Evolutionary conservation across 2,888 invertebrate species (phyloP), one percentile per base, ranked within the genome.

Genomic region (Lycia hirtaria): DNA sequence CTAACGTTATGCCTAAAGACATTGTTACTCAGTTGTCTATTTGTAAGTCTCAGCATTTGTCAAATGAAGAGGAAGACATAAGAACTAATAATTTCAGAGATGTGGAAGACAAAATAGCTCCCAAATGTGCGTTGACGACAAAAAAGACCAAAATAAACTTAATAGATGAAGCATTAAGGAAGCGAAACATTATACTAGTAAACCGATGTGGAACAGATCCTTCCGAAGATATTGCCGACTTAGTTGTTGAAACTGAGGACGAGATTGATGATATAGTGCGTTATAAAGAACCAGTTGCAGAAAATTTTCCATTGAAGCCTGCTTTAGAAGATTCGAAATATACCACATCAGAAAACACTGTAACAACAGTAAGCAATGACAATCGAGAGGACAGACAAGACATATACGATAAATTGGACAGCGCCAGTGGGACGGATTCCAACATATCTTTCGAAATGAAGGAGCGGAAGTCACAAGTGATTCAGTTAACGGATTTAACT

Each of bases 381-480:
- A 65, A 69, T 1, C 19, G 26, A 6, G 57, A 63, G 26, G 67
- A 62, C 19, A 79, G 76, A 58, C 69, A 71, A 67, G 88, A 90
- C 47, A 77, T 91, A 50, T 91, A 80, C 45, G 91, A 92, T 56
- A 91, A 91, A 80, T 64, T 92, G 26, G 89, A 90, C 32, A 92
- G 91, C 60, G 71, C 72, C 1, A 89, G 90, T 60, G 83, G 64
- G 1, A 76, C 85, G 0, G 83, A 84, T 54, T 91, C 92, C 0
- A 81, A 85, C 9, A 80, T 80, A 49, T 91, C 92, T 1, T 87
- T 87, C 59, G 78, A 85, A 65, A 71, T 87, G 9, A 68, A 78
- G 3, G 80, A 84, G 56, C 83, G 71, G 44, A 85, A 83, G 65
- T 92, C 92, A 2, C 85, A 89, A 75, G 72, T 91, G 5, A 75